A percentile compares a stretch with the other conserved stretches of the same genome.
Evolutionary conservation across 2,797 vertebrate species (phyloP).

Genomic region (Syngnathus acus): DNA sequence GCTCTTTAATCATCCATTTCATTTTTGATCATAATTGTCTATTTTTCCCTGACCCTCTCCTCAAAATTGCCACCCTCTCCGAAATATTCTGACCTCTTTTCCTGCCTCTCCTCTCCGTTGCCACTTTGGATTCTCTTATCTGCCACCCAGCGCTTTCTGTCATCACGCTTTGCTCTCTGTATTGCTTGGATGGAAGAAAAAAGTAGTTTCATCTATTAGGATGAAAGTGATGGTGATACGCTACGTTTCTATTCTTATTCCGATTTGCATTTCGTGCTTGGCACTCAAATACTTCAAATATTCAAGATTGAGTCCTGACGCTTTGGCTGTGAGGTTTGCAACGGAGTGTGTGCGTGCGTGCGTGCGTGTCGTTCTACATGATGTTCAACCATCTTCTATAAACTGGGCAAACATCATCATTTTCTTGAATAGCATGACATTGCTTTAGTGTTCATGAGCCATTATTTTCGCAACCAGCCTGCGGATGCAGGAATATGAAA

Average conservation of each 20-base stretch:
- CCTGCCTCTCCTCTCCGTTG: slow-evolving; percentile 2
- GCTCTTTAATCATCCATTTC: not conserved
- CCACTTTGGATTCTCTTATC: not conserved
- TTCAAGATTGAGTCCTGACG: not conserved
- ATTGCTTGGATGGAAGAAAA: slow-evolving; percentile 19
- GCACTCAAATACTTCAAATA: not conserved
- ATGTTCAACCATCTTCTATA: not conserved
- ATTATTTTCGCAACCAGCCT: too few species aligned
- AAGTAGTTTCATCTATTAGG: slow-evolving; percentile 8
- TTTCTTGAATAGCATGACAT: not conserved
- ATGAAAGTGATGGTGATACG: slow-evolving; percentile 13
- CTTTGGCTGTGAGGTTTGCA: not conserved
- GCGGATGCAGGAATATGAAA: too few species aligned
- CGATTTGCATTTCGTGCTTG: slow-evolving; percentile 10
- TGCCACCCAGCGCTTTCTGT: not conserved
- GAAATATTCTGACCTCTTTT: slow-evolving; percentile 7
- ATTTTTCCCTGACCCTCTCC: not conserved
- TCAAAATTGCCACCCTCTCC: not conserved
- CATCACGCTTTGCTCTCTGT: slow-evolving; percentile 4
- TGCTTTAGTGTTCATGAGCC: not conserved
- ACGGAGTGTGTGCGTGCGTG: not conserved
- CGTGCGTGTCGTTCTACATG: too few species aligned
- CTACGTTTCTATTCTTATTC: slow-evolving; percentile 16
- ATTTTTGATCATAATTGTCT: not conserved
- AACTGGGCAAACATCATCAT: not conserved